Base-by-base conservation (phyloP, 2,888 invertebrate species). In the Epirrhoe alternata region DNA sequence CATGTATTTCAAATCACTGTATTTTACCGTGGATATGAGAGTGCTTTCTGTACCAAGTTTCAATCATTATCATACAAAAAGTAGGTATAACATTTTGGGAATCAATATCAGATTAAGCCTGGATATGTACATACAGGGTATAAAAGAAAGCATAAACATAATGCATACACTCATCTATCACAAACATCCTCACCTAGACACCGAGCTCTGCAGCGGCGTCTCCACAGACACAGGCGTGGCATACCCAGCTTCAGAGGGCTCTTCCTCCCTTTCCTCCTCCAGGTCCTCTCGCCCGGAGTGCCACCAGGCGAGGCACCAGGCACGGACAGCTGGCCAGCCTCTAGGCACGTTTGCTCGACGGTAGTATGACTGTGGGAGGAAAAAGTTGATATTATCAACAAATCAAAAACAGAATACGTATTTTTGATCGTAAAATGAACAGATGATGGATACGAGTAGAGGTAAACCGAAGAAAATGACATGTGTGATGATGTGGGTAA, bases 231-330 rank as follows among this genome's bases (percentile, higher is more conserved):
- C 95, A 8, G 97, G 97, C 61, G 97, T 97, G 73, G 96, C 96
- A 87, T 96, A 96, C 70, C 96, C 96, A 75, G 95, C 95, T 88
- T 97, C 95, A 80, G 97, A 96, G 71, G 96, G 95, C 82, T 96
- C 96, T 82, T 98, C 98, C 70, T 95, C 95, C 38, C 96, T 96
- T 86, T 95, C 96, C 76, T 96, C 97, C 77, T 96, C 96, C 70
- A 96, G 94, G 79, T 97, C 97, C 70, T 97, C 97, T 45, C 97
- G 94, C 0, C 97, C 97, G 12, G 97, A 97, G 86, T 97, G 97
- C 97, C 97, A 97, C 97, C 97, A 97, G 82, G 97, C 97, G 64
- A 97, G 95, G 86, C 97, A 97, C 97, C 97, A 97, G 72, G 96
- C 95, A 70, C 95, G 90, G 61, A 96, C 88, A 16, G 94, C 89